phyloP scores from a whole-genome alignment of 2,113 vertebrate genomes.

The Salminus brasiliensis region DNA sequence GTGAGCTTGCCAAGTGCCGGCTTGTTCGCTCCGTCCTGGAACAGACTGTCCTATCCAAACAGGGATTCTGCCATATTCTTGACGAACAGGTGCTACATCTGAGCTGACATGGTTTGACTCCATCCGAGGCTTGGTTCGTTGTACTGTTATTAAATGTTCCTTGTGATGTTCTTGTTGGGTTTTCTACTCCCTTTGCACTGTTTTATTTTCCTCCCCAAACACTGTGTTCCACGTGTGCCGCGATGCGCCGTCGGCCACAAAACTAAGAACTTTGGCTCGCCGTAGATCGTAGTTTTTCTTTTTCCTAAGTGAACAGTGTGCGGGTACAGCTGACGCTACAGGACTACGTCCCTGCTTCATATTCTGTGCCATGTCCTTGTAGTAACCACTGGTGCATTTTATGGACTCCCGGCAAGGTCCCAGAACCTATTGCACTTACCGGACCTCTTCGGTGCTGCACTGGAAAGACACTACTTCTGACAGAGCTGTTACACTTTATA shows the following conservation, averaged over 20 bases:
- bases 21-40: constrained; percentile 16
- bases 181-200: constrained; percentile 4
- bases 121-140: not conserved
- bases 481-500: not conserved
- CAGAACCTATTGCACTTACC: constrained; percentile 13
- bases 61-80: constrained; percentile 43
- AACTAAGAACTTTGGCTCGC: not conserved
- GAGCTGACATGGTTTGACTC: constrained; percentile 9
- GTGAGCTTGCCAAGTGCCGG: not conserved
- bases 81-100: constrained; percentile 41
- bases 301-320: not conserved
- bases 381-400: constrained; percentile 26
- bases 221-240: constrained; percentile 29
- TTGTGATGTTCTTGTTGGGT: not conserved
- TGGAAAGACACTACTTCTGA: constrained; percentile 13
- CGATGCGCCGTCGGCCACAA: not conserved
- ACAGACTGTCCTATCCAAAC: not conserved
- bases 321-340: not conserved
- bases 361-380: constrained; percentile 8
- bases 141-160: constrained; percentile 12
- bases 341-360: not conserved
- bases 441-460: constrained; percentile 24
- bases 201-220: constrained; percentile 7
- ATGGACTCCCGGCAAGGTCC: not conserved
- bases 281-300: too few relatives aligned